These are phyloP conservation scores for Mycetomoellerius zeteki DNA, from an alignment of 1,140 invertebrate species.

Conservation along the genomic window DNA sequence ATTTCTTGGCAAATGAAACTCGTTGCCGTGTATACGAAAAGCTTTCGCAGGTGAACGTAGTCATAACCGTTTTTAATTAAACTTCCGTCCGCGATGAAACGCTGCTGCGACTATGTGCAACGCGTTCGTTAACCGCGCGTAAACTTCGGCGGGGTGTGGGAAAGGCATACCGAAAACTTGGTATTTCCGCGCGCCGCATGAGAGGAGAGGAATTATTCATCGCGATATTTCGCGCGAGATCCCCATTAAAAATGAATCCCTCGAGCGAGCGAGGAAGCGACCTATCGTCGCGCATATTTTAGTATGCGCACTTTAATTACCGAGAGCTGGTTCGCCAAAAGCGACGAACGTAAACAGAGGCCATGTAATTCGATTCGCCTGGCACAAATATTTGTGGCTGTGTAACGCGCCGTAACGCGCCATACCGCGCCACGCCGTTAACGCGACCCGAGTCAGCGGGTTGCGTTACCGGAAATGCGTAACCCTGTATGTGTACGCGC, in stretches of 20 bases:
- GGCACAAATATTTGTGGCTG: constrained; percentile 74
- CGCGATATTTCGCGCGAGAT: constrained; percentile 55
- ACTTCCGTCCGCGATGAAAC: constrained; percentile 51
- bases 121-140: constrained; percentile 46
- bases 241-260: constrained; percentile 50
- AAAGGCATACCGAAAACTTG: constrained; percentile 42
- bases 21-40: constrained; percentile 33
- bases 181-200: constrained; percentile 25
- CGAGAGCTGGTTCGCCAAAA: constrained; percentile 21
- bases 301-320: constrained; percentile 71
- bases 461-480: constrained; percentile 63
- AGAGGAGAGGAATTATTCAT: constrained; percentile 49
- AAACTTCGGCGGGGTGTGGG: constrained; percentile 42
- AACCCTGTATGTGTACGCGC: constrained; percentile 37
- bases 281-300: constrained; percentile 52
- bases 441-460: constrained; percentile 58
- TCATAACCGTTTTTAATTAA: constrained; percentile 60
- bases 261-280: constrained; percentile 10
- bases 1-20: constrained; percentile 59
- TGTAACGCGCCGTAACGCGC: constrained; percentile 64
- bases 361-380: constrained; percentile 73
- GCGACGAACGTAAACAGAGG: constrained; percentile 66
- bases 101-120: constrained; percentile 27
- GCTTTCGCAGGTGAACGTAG: constrained; percentile 29
- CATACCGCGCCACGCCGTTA: constrained; percentile 9